A percentile compares a stretch with the other conserved stretches of the same genome.
Conservation (phyloP, 2,797 vertebrate species). For the Erpetoichthys calabaricus region DNA sequence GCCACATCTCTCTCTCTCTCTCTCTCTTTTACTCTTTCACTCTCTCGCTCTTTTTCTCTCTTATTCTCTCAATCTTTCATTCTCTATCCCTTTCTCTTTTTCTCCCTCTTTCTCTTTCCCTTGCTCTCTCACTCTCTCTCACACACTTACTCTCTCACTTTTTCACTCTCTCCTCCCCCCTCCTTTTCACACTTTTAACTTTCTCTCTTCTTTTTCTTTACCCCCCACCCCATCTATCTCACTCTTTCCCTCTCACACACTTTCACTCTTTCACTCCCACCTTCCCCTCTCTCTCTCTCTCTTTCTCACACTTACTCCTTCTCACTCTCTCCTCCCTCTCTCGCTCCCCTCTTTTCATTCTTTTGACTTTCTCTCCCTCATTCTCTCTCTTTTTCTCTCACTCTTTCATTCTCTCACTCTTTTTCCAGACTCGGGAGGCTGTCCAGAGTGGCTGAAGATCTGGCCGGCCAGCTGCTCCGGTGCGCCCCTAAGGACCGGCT, state of each 20-base stretch:
- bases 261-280: accelerated
- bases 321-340: not conserved
- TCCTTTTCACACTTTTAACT: too few species aligned
- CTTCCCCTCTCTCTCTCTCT: not conserved
- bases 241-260: not conserved
- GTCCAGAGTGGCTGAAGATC: slow-evolving; percentile 59
- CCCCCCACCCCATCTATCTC: not conserved
- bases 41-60: not conserved
- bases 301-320: not conserved
- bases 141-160: slow-evolving; percentile 21
- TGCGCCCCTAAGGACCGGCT: slow-evolving; percentile 48
- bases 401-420: slow-evolving; percentile 11
- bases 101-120: not conserved
- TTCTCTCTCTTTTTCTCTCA: not conserved
- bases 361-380: not conserved
- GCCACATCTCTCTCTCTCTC: not conserved
- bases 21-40: not conserved
- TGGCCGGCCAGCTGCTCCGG: slow-evolving; percentile 63
- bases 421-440: slow-evolving; percentile 53
- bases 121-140: too few species aligned
- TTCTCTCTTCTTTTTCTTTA: too few species aligned
- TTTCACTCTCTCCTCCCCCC: slow-evolving; percentile 17
- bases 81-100: not conserved
- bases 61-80: too few species aligned
- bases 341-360: not conserved